Conservation (phyloP, 2,888 invertebrate genomes). For the Saturnia pavonia region DNA sequence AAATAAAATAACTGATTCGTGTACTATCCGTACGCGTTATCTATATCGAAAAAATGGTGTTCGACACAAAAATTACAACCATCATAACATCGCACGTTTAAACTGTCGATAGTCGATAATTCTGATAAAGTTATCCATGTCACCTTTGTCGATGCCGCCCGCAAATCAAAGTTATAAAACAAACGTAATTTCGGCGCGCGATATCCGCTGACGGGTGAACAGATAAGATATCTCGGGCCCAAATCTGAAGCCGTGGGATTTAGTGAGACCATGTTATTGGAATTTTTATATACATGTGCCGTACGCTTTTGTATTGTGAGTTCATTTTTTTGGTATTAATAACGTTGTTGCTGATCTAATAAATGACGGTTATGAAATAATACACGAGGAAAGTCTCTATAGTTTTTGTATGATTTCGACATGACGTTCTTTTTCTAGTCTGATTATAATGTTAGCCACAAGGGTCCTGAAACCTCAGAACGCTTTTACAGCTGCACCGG, state of each 20-base stretch:
- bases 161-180: constrained; percentile 81
- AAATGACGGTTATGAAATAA: neutral
- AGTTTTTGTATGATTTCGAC: neutral
- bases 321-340: neutral
- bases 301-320: neutral
- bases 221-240: constrained; percentile 74
- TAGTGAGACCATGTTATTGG: constrained; percentile 63
- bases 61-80: constrained; percentile 80
- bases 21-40: constrained; percentile 60
- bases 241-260: constrained; percentile 80
- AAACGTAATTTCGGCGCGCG: constrained; percentile 75
- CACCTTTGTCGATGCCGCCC: constrained; percentile 73
- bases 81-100: constrained; percentile 74
- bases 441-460: no score
- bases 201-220: constrained; percentile 59
- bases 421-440: neutral
- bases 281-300: constrained; percentile 39
- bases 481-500: no score
- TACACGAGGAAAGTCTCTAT: neutral
- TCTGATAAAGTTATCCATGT: constrained; percentile 49
- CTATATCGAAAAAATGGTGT: constrained; percentile 71
- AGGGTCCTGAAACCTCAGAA: no score
- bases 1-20: constrained; percentile 27
- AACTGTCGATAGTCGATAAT: constrained; percentile 58
- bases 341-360: neutral